Base-by-base conservation (phyloP, 1,140 invertebrate genomes). In the Drosophila watanabei region DNA sequence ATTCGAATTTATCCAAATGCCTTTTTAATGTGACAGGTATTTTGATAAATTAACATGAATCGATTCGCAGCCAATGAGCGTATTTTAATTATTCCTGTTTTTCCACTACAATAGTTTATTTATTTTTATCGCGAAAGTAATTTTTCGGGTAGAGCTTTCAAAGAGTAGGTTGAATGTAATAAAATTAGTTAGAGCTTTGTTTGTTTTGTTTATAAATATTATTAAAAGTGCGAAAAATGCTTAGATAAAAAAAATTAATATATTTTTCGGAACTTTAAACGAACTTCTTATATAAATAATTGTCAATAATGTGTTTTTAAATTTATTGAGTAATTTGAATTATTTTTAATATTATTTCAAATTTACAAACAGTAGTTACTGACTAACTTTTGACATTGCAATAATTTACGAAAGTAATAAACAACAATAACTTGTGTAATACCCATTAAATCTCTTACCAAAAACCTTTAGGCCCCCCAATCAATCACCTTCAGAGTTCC, bases 1-100 rank as follows among this genome's bases (percentile, higher is more conserved):
- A 75, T 79, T 75, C 65, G 35, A 49, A 61, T 65, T 59, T 71
- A 79, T 79, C 33, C 69, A 73, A 73, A 73, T 73, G 56, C 45
- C 28, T 46, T 68, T 71, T 56, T 73, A 73, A 73, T 73, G 39
- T 45, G 75, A 62, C 75, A 51, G 39, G 48, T 32, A 79, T 79
- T 79, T 49, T 79, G 75, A 79, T 79, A 79, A 62, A 79, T 78
- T 54, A 48, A 24, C 24, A 32, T 62, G 48, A 35, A 52, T 41
- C 52, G 70, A 39, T 64, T 63, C 5, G 13, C 1, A 5, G 24
- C 5, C 37, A 35, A 20, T 18, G 35, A 56, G 54, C 33, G 46
- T 65, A 28, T 41, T 33, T 30, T 28, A 41, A 60, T 72, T 60
- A 51, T 72, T 43, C 20, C 16, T 30, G 51, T 48, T 32, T 32